These are phyloP conservation scores for Nerophis lumbriciformis DNA, from an alignment of 2,113 vertebrate genomes.

Conservation along the genomic window DNA sequence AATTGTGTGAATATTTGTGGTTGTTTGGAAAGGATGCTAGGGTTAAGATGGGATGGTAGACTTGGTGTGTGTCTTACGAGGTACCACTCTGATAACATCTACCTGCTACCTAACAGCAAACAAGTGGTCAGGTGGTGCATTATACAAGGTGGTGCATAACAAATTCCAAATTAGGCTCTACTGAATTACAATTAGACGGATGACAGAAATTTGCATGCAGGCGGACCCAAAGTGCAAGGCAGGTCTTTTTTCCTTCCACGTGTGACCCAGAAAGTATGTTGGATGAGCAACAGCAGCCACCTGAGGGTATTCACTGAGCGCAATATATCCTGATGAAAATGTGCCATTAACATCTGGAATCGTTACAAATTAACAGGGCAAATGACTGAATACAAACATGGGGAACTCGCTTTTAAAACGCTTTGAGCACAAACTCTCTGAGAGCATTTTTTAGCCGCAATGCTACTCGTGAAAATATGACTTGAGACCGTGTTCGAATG, in stretches of 20 bases:
- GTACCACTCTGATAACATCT: too few relatives aligned
- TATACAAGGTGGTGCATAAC: conserved; percentile 54
- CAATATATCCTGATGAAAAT: conserved; percentile 45
- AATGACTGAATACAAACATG: conserved; percentile 6
- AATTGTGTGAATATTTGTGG: too few relatives aligned
- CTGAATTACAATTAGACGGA: conserved; percentile 61
- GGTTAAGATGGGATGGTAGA: too few relatives aligned
- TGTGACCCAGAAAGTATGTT: conserved; percentile 55
- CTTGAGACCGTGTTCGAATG: conserved; percentile 12
- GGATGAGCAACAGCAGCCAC: conserved; percentile 34
- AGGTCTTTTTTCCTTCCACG: conserved; percentile 39
- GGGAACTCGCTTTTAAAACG: conserved; percentile 10
- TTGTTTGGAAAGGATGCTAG: too few relatives aligned
- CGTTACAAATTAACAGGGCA: conserved; percentile 13
- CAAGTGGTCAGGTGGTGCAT: conserved; percentile 33
- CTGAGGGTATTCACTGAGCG: conserved; percentile 33
- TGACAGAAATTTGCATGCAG: conserved; percentile 30
- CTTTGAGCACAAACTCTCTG: conserved; percentile 4
- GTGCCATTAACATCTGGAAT: conserved; percentile 44
- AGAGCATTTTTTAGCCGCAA: too few relatives aligned
- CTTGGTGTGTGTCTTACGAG: too few relatives aligned
- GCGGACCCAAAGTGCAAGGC: conserved; percentile 19
- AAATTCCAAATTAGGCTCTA: conserved; percentile 58
- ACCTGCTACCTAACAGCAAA: conserved; percentile 28
- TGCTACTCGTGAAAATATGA: not conserved